Conservation (phyloP, 2,113 vertebrate genomes). For the Pachycephala philippinensis region DNA sequence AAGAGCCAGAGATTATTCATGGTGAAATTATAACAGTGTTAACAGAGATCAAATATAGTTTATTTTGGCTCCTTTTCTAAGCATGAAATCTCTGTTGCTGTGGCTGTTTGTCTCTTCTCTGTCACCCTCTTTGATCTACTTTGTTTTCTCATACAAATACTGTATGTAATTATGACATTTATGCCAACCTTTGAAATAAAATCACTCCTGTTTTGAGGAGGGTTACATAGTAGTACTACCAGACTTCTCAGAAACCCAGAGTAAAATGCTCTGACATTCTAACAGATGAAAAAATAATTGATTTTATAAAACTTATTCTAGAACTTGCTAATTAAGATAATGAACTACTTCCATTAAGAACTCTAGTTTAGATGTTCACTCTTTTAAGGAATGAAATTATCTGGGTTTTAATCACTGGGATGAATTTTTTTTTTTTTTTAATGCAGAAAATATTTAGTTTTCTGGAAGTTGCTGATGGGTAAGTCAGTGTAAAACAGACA, state of each 20-base stretch:
- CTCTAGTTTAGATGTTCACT: not conserved
- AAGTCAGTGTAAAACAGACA: not conserved
- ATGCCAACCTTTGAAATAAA: constrained; percentile 58
- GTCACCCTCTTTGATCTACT: constrained; percentile 61
- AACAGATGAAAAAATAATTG: constrained; percentile 19
- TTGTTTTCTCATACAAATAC: constrained; percentile 55
- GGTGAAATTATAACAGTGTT: constrained; percentile 37
- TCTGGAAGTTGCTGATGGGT: not conserved
- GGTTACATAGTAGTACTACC: constrained; percentile 18
- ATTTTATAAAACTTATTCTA: constrained; percentile 23
- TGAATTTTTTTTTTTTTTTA: not conserved
- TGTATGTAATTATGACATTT: constrained; percentile 63
- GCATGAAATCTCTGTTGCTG: constrained; percentile 26
- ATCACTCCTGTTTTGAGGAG: constrained; percentile 43
- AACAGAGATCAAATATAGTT: constrained; percentile 51
- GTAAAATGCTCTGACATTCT: constrained; percentile 34
- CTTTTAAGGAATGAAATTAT: not conserved
- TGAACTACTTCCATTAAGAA: constrained; percentile 5
- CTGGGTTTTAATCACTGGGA: not conserved
- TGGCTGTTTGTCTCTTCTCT: constrained; percentile 47
- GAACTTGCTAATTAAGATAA: constrained; percentile 29
- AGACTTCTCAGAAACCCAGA: not conserved
- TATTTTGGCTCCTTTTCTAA: constrained; percentile 24
- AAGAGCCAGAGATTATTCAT: constrained; percentile 10
- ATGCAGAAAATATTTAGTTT: not conserved